Conservation (phyloP, 2,888 invertebrate species). For the Choreutis nemorana region DNA sequence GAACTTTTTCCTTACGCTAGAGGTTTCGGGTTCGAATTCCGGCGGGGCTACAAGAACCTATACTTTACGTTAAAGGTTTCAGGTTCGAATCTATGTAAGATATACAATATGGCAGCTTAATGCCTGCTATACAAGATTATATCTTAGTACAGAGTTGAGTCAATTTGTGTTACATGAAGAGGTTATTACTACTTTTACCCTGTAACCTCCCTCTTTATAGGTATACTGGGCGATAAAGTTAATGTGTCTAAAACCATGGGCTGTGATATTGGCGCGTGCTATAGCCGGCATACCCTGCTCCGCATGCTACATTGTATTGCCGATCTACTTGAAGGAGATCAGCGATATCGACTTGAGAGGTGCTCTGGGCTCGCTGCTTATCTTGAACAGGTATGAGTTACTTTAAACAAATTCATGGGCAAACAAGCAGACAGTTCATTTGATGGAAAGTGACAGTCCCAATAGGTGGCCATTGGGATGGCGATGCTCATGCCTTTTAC, state of each 20-base stretch:
- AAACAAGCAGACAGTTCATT: no score
- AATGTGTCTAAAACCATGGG: conserved; percentile 43
- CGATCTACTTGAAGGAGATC: conserved; percentile 55
- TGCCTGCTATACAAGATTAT: no score
- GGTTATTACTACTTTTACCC: not conserved
- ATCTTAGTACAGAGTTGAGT: no score
- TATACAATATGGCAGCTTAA: no score
- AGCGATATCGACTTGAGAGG: conserved; percentile 53
- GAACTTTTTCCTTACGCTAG: no score
- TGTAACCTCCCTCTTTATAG: conserved; percentile 20
- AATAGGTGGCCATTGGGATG: no score
- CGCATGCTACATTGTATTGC: conserved; percentile 55
- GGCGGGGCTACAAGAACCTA: no score
- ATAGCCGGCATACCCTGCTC: conserved; percentile 56
- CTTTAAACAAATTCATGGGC: no score
- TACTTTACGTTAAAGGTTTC: no score
- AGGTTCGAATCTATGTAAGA: no score
- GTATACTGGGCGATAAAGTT: conserved; percentile 54
- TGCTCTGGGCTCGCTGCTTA: conserved; percentile 48
- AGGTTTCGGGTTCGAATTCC: no score
- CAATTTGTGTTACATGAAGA: not conserved
- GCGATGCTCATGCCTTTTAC: no score
- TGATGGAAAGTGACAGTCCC: not conserved
- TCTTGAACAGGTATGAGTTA: conserved; percentile 43
- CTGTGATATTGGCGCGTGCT: conserved; percentile 46